Evolutionary conservation across 2,113 vertebrate species (phyloP).

Genomic region (Balaeniceps rex): DNA sequence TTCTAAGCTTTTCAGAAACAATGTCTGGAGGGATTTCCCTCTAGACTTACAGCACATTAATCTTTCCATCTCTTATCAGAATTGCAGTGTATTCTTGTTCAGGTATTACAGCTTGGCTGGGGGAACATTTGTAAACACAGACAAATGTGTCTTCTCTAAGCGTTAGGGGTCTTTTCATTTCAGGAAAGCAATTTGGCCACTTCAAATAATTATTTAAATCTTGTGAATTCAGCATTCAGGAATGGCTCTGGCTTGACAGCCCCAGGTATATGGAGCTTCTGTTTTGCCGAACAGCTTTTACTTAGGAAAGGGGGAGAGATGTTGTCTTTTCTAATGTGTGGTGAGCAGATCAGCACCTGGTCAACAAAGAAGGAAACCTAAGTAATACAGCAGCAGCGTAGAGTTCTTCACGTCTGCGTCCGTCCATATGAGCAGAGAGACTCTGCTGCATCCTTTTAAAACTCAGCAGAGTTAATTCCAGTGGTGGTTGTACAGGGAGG

Average conservation of each 20-base stretch:
- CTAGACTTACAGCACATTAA: background rate
- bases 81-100: background rate
- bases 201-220: background rate
- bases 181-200: background rate
- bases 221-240: background rate
- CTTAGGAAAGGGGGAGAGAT: background rate
- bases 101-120: background rate
- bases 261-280: background rate
- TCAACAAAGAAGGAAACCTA: background rate
- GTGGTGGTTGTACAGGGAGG: background rate
- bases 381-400: fast-evolving
- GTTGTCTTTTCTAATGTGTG: background rate
- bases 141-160: background rate
- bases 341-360: background rate
- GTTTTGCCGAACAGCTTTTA: background rate
- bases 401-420: background rate
- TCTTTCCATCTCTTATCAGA: conserved; percentile 15
- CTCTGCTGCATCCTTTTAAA: background rate
- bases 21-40: conserved; percentile 46
- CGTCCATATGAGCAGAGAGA: background rate
- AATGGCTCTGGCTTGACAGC: background rate
- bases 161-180: background rate
- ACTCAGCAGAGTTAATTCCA: background rate
- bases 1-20: conserved; percentile 35
- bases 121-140: conserved; percentile 6